Conservation (phyloP, 2,113 vertebrate species). For the Daphoenositta chrysoptera region DNA sequence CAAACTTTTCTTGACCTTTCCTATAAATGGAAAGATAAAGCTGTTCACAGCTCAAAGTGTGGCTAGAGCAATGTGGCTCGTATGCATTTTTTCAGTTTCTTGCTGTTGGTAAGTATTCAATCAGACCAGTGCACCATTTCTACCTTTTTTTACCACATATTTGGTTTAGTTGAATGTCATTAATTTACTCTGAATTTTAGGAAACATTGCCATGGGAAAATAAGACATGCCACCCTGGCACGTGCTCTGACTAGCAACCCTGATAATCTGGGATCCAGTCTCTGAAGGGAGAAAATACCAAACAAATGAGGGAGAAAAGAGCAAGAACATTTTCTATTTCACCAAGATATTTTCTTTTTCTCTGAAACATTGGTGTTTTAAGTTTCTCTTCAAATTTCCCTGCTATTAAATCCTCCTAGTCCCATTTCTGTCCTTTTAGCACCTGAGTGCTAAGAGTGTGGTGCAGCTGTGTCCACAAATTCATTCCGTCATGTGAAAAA, state of each 20-base stretch:
- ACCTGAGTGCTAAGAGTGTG: background rate
- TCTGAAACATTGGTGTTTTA: background rate
- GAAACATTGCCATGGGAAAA: background rate
- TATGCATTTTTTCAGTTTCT: background rate
- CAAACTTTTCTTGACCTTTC: slow-evolving; percentile 5
- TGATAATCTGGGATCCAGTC: background rate
- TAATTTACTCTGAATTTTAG: background rate
- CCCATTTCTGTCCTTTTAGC: background rate
- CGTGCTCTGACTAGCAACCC: background rate
- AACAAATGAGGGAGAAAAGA: background rate
- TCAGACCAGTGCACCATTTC: background rate
- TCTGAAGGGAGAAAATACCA: background rate
- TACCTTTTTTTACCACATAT: background rate
- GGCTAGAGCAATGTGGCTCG: background rate
- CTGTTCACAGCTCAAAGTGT: background rate
- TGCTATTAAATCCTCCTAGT: background rate
- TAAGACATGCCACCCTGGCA: background rate
- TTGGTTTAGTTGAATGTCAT: background rate
- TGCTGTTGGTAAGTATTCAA: background rate
- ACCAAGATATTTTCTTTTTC: background rate
- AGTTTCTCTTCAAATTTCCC: background rate
- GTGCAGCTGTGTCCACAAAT: slow-evolving; percentile 1
- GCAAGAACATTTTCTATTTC: background rate
- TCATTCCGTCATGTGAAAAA: background rate
- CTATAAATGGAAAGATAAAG: slow-evolving; percentile 30